A percentile compares a stretch with the other conserved stretches of the same genome.
These are phyloP conservation scores for Clusia tigrina DNA, from an alignment of 2,888 invertebrate genomes.

Conservation along the genomic window DNA sequence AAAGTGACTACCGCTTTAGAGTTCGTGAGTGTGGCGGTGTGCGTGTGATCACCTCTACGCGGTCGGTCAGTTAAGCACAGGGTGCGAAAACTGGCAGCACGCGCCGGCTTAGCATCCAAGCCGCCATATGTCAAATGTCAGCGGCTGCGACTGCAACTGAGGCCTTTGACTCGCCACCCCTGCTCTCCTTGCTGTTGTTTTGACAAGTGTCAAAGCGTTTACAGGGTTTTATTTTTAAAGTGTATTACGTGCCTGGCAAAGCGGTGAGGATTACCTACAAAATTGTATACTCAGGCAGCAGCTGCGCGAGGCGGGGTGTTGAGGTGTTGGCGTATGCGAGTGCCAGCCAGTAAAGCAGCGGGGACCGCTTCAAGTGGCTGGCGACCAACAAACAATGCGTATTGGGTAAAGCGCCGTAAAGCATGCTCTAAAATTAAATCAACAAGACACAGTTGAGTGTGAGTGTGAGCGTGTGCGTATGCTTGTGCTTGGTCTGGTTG, in stretches of 20 bases:
- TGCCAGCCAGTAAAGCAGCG: background rate
- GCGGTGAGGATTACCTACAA: constrained; percentile 38
- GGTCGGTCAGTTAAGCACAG: constrained; percentile 48
- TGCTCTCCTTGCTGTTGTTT: constrained; percentile 48
- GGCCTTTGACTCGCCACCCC: background rate
- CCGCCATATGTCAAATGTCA: constrained; percentile 60
- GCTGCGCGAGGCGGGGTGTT: background rate
- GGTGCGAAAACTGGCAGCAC: constrained; percentile 59
- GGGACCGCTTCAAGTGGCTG: background rate
- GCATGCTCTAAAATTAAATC: constrained; percentile 12
- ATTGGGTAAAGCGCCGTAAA: background rate
- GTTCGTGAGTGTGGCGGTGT: constrained; percentile 46
- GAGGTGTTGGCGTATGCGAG: background rate
- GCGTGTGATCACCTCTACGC: constrained; percentile 47
- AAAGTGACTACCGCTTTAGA: too few relatives aligned
- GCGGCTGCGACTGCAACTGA: background rate
- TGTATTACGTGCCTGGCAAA: constrained; percentile 45
- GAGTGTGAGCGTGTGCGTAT: background rate
- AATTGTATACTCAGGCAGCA: constrained; percentile 27
- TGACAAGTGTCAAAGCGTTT: constrained; percentile 61
- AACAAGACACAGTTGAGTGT: background rate
- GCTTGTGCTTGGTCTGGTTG: background rate
- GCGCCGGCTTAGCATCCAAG: constrained; percentile 41
- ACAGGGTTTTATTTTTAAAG: constrained; percentile 49
- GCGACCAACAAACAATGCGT: background rate